Percentiles rank a stretch among this genome's conserved stretches.
Conservation (phyloP, 53 echinoderm and acorn worm species). For the Pentamera pediparva region DNA sequence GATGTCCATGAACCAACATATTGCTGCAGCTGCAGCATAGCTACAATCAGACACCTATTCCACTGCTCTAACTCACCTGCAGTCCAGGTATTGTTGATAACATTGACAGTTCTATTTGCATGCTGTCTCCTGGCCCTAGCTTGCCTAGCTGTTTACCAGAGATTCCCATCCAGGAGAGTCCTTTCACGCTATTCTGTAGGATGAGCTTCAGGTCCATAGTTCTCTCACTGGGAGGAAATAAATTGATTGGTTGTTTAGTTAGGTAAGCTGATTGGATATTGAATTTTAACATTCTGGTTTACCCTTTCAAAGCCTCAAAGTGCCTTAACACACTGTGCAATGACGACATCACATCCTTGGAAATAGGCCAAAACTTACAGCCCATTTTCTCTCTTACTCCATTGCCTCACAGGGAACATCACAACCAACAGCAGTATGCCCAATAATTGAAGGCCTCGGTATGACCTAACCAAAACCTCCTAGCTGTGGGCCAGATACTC, state of each 20-base stretch:
- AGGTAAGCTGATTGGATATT: too few species aligned
- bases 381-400: too few species aligned
- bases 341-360: too few species aligned
- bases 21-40: background rate
- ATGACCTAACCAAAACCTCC: too few species aligned
- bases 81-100: slow-evolving; percentile 82
- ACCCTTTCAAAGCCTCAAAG: too few species aligned
- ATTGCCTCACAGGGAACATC: too few species aligned
- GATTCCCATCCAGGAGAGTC: slow-evolving; percentile 87
- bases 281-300: too few species aligned
- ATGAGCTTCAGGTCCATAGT: slow-evolving; percentile 93
- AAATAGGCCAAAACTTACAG: too few species aligned
- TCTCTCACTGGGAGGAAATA: slow-evolving; percentile 54
- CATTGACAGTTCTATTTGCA: slow-evolving; percentile 82
- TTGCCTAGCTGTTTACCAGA: slow-evolving; percentile 94
- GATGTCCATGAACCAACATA: slow-evolving; percentile 57
- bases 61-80: slow-evolving; percentile 62
- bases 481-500: too few species aligned
- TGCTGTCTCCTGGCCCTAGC: slow-evolving; percentile 73
- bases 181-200: slow-evolving; percentile 63
- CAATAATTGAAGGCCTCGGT: too few species aligned
- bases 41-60: background rate
- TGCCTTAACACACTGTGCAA: too few species aligned
- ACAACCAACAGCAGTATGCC: too few species aligned
- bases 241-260: background rate